Base-by-base conservation (phyloP, 1,140 invertebrate genomes). In the Sitophilus oryzae region DNA sequence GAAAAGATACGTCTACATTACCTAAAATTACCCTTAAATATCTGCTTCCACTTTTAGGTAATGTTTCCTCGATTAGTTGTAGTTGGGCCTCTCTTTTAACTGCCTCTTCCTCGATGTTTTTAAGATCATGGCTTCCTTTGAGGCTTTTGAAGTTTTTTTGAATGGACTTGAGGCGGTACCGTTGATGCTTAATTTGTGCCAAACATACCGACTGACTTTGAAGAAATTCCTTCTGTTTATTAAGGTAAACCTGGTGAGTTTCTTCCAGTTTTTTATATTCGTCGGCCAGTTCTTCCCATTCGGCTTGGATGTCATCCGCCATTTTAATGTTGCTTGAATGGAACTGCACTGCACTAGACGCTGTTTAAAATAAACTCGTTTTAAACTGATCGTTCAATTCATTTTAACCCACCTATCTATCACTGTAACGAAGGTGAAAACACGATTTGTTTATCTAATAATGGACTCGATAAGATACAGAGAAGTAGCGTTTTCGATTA, bases 1-100 rank as follows among this genome's bases (percentile, higher is more conserved):
- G 75, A 70, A 96, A 91, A 18, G 92, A 96, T 5, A 96, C 91
- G 75, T 95, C 95, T 18, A 96, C 91, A 71, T 88, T 88, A 43
- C 93, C 94, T 41, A 97, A 75, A 68, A 97, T 52, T 9, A 58
- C 1, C 20, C 43, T 11, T 9, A 45, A 18, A 45, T 95, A 66
- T 95, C 92, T 69, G 14, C 38, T 20, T 5, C 38, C 19, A 8
- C 18, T 36, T 84, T 84, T 52, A 96, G 76, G 70, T 96, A 97
- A 18, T 40, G 81, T 84, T 68, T 90, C 84, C 70, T 91, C 88
- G 48, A 93, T 89, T 70, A 91, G 86, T 61, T 83, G 79, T 11
- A 93, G 68, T 66, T 89, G 85, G 25, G 85, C 82, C 67, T 87
- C 83, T 59, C 88, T 79, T 65, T 84, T 82, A 55, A 82, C 73